These are phyloP conservation scores for Crossaster papposus DNA, from an alignment of 53 echinoderm and acorn worm genomes.

Conservation along the genomic window DNA sequence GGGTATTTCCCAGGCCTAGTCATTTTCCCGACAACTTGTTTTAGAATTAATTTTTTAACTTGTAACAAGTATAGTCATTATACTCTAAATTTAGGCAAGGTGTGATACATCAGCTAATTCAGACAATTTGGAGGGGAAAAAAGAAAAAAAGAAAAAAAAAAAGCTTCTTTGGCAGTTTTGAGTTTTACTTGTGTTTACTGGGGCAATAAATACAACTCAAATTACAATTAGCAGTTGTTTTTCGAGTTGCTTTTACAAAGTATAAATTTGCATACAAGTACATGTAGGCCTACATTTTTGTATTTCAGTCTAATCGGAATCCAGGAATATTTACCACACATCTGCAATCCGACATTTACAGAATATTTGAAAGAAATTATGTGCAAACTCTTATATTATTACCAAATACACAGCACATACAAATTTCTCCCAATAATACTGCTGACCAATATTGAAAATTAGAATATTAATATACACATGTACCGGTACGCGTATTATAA, in stretches of 20 bases:
- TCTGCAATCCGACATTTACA: background rate
- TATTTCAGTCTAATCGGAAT: background rate
- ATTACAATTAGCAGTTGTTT: background rate
- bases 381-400: background rate
- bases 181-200: no score
- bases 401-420: background rate
- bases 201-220: background rate
- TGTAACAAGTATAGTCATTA: no score
- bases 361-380: background rate
- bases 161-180: no score
- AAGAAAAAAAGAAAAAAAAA: background rate
- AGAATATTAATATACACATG: background rate
- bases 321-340: background rate
- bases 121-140: no score
- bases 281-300: no score
- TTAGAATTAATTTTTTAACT: background rate
- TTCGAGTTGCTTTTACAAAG: background rate
- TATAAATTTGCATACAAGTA: background rate
- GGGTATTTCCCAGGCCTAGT: background rate
- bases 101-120: no score
- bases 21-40: slow-evolving; percentile 17
- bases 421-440: background rate
- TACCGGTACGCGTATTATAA: background rate
- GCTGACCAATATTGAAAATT: background rate
- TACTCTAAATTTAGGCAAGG: background rate